Percentiles rank a stretch among this genome's conserved stretches.
phyloP scores from a whole-genome alignment of 2,888 invertebrate genomes.

The Elysia crispata region DNA sequence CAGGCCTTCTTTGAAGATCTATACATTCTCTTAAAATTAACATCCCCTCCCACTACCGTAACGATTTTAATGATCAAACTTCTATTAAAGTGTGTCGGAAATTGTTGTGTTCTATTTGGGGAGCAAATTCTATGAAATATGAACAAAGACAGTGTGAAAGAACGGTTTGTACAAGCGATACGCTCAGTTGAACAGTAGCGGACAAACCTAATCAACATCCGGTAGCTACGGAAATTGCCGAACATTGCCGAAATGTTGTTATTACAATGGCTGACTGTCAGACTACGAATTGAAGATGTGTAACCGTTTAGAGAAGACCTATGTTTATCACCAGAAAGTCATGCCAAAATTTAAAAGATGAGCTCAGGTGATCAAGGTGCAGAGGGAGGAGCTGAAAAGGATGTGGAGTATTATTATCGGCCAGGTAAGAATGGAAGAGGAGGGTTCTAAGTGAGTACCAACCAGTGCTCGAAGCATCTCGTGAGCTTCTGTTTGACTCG shows the following conservation, averaged over 20 bases:
- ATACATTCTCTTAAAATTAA: background rate
- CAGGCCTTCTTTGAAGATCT: background rate
- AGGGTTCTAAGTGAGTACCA: too few species aligned
- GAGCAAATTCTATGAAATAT: too few species aligned
- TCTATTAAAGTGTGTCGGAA: background rate
- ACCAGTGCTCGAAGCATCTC: background rate
- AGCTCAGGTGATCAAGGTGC: conserved; percentile 68
- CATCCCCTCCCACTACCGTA: too few species aligned
- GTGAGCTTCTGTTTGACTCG: background rate
- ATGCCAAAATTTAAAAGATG: conserved; percentile 58
- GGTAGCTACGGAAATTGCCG: conserved; percentile 63
- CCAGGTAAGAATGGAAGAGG: conserved; percentile 61
- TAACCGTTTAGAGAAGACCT: conserved; percentile 53
- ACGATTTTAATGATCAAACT: too few species aligned
- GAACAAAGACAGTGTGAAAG: background rate
- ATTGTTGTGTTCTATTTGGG: too few species aligned
- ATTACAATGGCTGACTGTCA: conserved; percentile 70
- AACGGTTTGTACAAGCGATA: conserved; percentile 1
- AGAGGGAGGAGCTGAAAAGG: conserved; percentile 69
- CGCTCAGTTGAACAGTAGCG: conserved; percentile 37
- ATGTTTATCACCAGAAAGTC: conserved; percentile 46
- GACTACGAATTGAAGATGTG: conserved; percentile 56
- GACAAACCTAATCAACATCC: conserved; percentile 52
- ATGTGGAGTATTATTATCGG: conserved; percentile 70
- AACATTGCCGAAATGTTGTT: conserved; percentile 64